These are phyloP conservation scores for Aramus guarauna DNA, from an alignment of 2,113 vertebrate genomes.

Conservation along the genomic window DNA sequence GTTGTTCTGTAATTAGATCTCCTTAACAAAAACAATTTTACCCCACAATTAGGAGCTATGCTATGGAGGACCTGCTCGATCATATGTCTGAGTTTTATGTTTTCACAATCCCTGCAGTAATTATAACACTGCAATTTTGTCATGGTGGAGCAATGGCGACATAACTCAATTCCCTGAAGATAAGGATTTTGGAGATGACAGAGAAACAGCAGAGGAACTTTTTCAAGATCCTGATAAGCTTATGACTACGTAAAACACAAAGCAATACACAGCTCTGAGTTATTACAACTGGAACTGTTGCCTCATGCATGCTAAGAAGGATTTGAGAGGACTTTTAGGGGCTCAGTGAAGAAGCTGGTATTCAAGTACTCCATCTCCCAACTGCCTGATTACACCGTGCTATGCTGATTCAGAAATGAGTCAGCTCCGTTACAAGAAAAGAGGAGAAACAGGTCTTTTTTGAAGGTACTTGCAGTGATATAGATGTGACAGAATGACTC, in stretches of 20 bases:
- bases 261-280: rapidly evolving
- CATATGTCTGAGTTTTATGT: background rate
- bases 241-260: background rate
- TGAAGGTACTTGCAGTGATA: background rate
- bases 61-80: background rate
- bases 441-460: conserved; percentile 2
- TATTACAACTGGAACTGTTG: background rate
- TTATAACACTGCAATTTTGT: background rate
- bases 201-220: background rate
- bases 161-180: background rate
- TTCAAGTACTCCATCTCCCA: background rate
- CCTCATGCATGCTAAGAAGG: background rate
- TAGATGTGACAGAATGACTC: conserved; percentile 4
- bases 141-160: background rate
- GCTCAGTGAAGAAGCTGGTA: background rate
- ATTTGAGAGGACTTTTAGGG: background rate
- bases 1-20: background rate
- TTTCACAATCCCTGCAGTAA: background rate
- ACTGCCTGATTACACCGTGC: background rate
- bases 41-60: background rate
- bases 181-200: background rate
- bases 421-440: conserved; percentile 14
- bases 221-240: background rate
- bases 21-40: background rate
- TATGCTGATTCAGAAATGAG: conserved; percentile 31